These are phyloP conservation scores for Girardinichthys multiradiatus DNA, from an alignment of 2,113 vertebrate genomes.

Conservation along the genomic window DNA sequence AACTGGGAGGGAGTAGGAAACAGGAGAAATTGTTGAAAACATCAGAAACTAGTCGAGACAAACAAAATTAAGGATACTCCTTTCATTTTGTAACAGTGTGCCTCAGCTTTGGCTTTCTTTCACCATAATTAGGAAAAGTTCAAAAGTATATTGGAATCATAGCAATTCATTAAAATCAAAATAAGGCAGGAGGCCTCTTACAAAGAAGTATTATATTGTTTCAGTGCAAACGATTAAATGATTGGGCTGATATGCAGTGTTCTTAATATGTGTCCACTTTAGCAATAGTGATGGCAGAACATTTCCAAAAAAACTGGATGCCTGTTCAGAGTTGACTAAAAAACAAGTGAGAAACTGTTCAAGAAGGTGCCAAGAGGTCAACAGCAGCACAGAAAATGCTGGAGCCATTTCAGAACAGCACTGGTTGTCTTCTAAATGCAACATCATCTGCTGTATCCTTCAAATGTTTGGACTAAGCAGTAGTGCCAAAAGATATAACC, in stretches of 20 bases:
- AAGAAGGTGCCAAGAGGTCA: too few species aligned
- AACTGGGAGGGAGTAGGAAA: conserved; percentile 61
- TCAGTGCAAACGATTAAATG: conserved; percentile 9
- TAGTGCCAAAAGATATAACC: too few species aligned
- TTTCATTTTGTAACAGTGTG: not conserved
- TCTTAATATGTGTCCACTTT: not conserved
- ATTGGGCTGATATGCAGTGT: conserved; percentile 30
- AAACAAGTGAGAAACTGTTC: too few species aligned
- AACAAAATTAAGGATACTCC: conserved; percentile 24
- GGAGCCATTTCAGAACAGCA: too few species aligned
- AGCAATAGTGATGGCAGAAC: not conserved
- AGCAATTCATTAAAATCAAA: not conserved
- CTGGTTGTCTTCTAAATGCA: too few species aligned
- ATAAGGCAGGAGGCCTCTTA: too few species aligned
- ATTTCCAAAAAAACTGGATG: too few species aligned
- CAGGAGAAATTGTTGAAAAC: conserved; percentile 51
- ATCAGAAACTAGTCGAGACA: conserved; percentile 49
- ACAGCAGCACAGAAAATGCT: too few species aligned
- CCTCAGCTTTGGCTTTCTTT: not conserved
- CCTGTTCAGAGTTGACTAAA: too few species aligned
- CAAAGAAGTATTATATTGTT: not conserved
- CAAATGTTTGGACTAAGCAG: too few species aligned
- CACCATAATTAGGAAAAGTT: not conserved
- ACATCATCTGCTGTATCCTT: too few species aligned
- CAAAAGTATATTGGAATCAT: not conserved